phyloP scores from a whole-genome alignment of 2,888 invertebrate genomes.

The Chrysomela aeneicollis region DNA sequence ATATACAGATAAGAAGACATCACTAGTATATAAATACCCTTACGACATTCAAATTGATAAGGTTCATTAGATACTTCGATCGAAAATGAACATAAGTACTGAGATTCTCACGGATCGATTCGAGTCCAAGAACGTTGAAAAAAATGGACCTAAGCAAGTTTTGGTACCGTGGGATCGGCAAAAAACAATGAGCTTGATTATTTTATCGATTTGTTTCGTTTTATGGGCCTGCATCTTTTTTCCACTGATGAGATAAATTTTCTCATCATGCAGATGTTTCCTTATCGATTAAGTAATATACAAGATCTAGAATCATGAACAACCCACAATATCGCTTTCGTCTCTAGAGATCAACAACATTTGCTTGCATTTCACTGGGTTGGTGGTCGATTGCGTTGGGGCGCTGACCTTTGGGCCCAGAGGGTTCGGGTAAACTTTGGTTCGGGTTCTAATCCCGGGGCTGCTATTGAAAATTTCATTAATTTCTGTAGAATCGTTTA shows the following conservation, averaged over 20 bases:
- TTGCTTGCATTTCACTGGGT: too few species aligned
- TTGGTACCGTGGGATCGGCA: constrained; percentile 62
- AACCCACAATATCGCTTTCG: too few species aligned
- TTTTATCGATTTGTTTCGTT: constrained; percentile 57
- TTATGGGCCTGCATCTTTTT: constrained; percentile 64
- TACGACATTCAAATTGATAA: background rate
- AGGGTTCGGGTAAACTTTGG: too few species aligned
- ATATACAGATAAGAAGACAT: background rate
- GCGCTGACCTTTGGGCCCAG: too few species aligned
- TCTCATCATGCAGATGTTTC: background rate
- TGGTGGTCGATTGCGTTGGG: too few species aligned
- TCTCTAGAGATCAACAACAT: too few species aligned
- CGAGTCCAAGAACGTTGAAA: constrained; percentile 17
- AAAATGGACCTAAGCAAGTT: constrained; percentile 40
- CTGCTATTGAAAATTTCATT: too few species aligned
- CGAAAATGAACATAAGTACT: constrained; percentile 34
- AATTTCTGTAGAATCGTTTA: too few species aligned
- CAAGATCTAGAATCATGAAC: too few species aligned
- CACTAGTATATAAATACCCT: constrained; percentile 1
- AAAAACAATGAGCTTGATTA: constrained; percentile 58
- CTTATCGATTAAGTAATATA: background rate
- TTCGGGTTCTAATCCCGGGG: too few species aligned
- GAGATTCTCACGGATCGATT: constrained; percentile 33
- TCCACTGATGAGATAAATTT: constrained; percentile 45
- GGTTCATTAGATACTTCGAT: constrained; percentile 1